phyloP scores from a whole-genome alignment of 2,113 vertebrate species.

The Cyrtonyx montezumae region DNA sequence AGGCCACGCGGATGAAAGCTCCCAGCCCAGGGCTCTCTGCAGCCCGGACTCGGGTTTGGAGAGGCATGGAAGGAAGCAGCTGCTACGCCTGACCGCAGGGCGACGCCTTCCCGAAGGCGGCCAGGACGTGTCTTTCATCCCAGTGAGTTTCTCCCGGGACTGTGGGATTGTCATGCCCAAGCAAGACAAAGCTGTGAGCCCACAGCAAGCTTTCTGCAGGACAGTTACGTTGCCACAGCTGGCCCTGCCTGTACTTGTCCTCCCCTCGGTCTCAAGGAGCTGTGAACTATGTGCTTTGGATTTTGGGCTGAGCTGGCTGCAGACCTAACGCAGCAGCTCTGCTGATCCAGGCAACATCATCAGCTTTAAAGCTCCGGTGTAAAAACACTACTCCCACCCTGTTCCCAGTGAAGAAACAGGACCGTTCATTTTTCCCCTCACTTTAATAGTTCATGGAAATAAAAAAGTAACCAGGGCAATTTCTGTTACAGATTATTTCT shows the following conservation, averaged over 20 bases:
- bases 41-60: not conserved
- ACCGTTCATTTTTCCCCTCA: not conserved
- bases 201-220: not conserved
- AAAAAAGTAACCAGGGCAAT: fast-evolving
- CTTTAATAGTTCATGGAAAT: fast-evolving
- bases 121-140: conserved; percentile 16
- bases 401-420: not conserved
- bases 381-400: fast-evolving
- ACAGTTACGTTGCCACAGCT: not conserved
- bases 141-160: not conserved
- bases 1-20: not conserved
- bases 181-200: not conserved
- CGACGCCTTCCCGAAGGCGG: not conserved
- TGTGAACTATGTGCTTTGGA: fast-evolving
- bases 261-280: not conserved
- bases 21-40: not conserved
- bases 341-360: not conserved
- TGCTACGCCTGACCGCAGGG: not conserved
- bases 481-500: not conserved
- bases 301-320: not conserved
- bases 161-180: not conserved
- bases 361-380: not conserved
- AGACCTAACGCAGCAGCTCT: not conserved
- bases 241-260: conserved; percentile 31
- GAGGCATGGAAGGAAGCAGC: not conserved